Conservation (phyloP, 2,888 invertebrate species). For the Cyaniris semiargus region DNA sequence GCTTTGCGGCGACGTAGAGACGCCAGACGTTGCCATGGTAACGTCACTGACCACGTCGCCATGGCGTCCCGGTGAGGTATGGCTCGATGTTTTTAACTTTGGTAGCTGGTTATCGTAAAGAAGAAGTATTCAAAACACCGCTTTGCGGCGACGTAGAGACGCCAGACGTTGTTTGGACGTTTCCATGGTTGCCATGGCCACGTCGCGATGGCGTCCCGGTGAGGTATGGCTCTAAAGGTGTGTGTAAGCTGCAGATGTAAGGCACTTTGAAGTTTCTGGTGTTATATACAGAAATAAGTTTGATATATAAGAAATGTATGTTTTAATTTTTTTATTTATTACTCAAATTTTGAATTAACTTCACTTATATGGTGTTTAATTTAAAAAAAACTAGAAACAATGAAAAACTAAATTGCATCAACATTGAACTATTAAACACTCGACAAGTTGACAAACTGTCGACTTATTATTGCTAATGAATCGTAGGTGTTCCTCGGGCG, state of each 20-base stretch:
- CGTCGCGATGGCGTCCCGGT: no score
- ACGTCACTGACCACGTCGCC: no score
- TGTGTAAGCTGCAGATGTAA: not conserved
- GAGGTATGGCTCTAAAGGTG: not conserved
- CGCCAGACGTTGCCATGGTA: no score
- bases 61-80: no score
- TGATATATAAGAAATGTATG: not conserved
- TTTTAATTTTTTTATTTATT: slow-evolving; percentile 26
- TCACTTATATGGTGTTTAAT: slow-evolving; percentile 9
- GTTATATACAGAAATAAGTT: slow-evolving; percentile 17
- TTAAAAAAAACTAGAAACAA: slow-evolving; percentile 28
- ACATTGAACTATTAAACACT: slow-evolving; percentile 19
- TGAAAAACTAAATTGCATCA: slow-evolving; percentile 25
- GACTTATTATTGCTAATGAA: slow-evolving; percentile 18
- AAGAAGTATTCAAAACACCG: no score
- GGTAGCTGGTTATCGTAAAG: no score
- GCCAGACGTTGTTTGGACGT: no score
- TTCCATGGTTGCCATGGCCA: no score
- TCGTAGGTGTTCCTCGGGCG: not conserved
- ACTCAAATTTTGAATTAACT: slow-evolving; percentile 7
- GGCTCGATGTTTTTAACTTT: no score
- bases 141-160: no score
- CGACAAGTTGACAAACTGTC: slow-evolving; percentile 16
- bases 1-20: no score
- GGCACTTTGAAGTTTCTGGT: not conserved